Conservation (phyloP, 2,113 vertebrate species). For the Oenanthe melanoleuca region DNA sequence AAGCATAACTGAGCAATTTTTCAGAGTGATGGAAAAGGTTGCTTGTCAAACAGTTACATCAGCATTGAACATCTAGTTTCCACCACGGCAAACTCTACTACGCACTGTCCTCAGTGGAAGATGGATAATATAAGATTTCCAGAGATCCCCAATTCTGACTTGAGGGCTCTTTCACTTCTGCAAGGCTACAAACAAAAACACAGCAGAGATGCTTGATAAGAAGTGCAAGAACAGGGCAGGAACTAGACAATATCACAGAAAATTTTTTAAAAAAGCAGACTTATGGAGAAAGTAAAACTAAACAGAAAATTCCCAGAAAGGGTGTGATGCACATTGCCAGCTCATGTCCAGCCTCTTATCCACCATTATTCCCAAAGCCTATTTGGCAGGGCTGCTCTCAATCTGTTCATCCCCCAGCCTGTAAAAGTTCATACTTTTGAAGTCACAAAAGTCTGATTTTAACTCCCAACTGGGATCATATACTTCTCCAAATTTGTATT, state of each 20-base stretch:
- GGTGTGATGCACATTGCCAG: neutral
- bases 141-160: neutral
- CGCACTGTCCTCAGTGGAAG: neutral
- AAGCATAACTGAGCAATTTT: constrained; percentile 58
- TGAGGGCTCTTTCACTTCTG: neutral
- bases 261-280: neutral
- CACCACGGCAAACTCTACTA: neutral
- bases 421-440: neutral
- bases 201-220: neutral
- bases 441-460: neutral
- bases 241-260: neutral
- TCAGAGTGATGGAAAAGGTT: constrained; percentile 6
- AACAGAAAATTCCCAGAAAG: neutral
- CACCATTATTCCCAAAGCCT: neutral
- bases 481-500: neutral
- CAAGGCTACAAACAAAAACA: constrained; percentile 21
- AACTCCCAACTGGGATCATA: neutral
- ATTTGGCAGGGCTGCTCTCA: neutral
- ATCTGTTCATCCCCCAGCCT: neutral
- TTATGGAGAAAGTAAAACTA: neutral
- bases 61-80: neutral
- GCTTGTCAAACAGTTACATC: constrained; percentile 22
- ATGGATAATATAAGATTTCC: neutral
- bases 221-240: neutral
- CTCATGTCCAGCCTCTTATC: neutral